phyloP scores from a whole-genome alignment of 2,113 vertebrate species.

The Dendropsophus ebraccatus region DNA sequence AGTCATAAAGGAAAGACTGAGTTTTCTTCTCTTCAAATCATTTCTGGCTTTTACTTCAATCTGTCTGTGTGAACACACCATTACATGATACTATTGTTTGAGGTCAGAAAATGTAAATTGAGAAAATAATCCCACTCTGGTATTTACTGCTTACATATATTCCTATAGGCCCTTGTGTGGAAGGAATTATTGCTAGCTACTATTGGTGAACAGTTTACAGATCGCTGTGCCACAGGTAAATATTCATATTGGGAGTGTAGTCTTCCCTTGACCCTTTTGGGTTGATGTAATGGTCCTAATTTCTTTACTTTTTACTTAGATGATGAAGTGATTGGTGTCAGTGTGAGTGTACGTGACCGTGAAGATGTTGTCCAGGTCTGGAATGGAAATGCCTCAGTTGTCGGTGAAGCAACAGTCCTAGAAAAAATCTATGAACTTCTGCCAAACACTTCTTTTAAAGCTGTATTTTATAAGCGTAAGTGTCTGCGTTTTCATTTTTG shows the following conservation, averaged over 20 bases:
- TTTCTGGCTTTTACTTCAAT: too few species aligned
- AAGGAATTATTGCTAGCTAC: conserved; percentile 93
- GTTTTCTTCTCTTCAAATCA: too few species aligned
- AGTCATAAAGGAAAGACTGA: too few species aligned
- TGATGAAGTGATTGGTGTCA: conserved; percentile 94
- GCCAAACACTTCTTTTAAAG: conserved; percentile 89
- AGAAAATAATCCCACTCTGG: too few species aligned
- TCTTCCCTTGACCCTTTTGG: too few species aligned
- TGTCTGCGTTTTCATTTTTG: too few species aligned
- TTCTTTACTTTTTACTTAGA: conserved; percentile 69
- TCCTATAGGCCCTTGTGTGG: conserved; percentile 85
- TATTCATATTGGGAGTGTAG: not conserved
- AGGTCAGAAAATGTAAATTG: too few species aligned
- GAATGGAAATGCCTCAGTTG: conserved; percentile 90
- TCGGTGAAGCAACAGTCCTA: conserved; percentile 86
- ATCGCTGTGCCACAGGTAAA: conserved; percentile 86
- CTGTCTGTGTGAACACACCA: too few species aligned
- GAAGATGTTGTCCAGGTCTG: conserved; percentile 94
- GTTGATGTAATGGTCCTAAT: not conserved
- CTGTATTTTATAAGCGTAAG: conserved; percentile 97
- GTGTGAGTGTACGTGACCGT: conserved; percentile 88
- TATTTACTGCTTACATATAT: too few species aligned
- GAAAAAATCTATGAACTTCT: conserved; percentile 90
- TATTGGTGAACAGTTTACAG: conserved; percentile 95
- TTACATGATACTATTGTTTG: too few species aligned